Conservation (phyloP, 2,797 vertebrate species). For the Rhadinocentrus ornatus region DNA sequence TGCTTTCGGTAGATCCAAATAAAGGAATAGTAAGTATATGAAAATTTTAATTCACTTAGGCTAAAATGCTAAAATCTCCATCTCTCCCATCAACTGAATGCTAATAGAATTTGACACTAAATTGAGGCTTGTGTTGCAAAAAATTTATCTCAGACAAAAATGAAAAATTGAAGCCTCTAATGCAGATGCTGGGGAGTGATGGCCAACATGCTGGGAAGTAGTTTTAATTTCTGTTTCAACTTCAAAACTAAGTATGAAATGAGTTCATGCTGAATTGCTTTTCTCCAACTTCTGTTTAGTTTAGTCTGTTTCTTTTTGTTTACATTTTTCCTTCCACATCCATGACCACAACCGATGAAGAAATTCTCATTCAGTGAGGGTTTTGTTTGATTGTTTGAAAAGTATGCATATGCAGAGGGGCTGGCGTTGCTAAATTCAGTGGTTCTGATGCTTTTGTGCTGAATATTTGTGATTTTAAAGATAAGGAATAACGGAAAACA, state of each 20-base stretch:
- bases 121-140: conserved; percentile 25
- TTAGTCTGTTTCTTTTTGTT: conserved; percentile 40
- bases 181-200: neutral
- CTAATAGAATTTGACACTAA: conserved; percentile 46
- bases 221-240: neutral
- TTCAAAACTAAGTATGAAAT: neutral
- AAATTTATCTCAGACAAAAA: conserved; percentile 19
- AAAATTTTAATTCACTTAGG: conserved; percentile 19
- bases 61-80: conserved; percentile 41
- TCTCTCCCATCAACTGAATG: conserved; percentile 24
- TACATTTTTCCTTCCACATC: conserved; percentile 25
- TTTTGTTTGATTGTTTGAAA: conserved; percentile 61
- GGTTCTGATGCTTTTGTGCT: conserved; percentile 53
- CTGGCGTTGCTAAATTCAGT: conserved; percentile 69
- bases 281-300: conserved; percentile 10
- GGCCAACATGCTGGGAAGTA: neutral
- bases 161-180: conserved; percentile 11
- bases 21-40: conserved; percentile 23
- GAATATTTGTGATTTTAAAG: conserved; percentile 46
- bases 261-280: conserved; percentile 18
- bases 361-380: conserved; percentile 35
- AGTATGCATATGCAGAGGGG: conserved; percentile 12
- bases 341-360: conserved; percentile 34
- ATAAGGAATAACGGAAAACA: conserved; percentile 43
- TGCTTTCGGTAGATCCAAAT: conserved; percentile 44